Base-by-base conservation (phyloP, 2,888 invertebrate species). In the Lucinisca nassula region DNA sequence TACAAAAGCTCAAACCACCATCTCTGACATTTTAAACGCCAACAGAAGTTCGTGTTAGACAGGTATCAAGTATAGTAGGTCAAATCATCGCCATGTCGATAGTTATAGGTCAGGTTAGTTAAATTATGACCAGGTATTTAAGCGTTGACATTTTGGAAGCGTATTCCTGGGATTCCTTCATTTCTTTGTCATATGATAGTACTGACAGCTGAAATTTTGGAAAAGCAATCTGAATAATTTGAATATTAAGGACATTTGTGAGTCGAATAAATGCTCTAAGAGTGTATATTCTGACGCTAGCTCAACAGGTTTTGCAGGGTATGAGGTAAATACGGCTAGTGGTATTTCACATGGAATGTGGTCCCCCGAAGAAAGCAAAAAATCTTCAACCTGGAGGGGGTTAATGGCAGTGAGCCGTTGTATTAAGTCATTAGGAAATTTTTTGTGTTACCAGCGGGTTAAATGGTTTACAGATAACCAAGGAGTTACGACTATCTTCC, bases 381-480 rank as follows among this genome's bases (percentile, higher is more conserved):
- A 79, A 14, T 86, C 84, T 40, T 89, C 91, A 6, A 89, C 89
- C 10, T 90, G 91, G 88, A 49, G 87, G 27, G 1, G 55, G 27
- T 89, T 82, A 0, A n/a, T n/a, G n/a, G n/a, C n/a, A n/a, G n/a
- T n/a, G n/a, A n/a, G n/a, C n/a, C n/a, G n/a, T n/a, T n/a, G n/a
- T n/a, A n/a, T n/a, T n/a, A n/a, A 40, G 40, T n/a, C n/a, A n/a
- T 40, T 88, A 1, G n/a, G 32, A 49, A 74, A 82, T 30, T 37
- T 81, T 24, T 82, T 90, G 17, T 10, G 17, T 24, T 80, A 81
- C 3, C 70, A 79, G 12, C 75, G 61, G 30, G 81, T 89, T 0
- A 90, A 90, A 73, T 90, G 90, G 88, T 87, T 88, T 74, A 67
- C 86, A 12, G 90, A 90, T 70, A 90, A 51, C 51, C 8, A 6